phyloP scores from a whole-genome alignment of 2,888 invertebrate species.

The Smittia aterrima region DNA sequence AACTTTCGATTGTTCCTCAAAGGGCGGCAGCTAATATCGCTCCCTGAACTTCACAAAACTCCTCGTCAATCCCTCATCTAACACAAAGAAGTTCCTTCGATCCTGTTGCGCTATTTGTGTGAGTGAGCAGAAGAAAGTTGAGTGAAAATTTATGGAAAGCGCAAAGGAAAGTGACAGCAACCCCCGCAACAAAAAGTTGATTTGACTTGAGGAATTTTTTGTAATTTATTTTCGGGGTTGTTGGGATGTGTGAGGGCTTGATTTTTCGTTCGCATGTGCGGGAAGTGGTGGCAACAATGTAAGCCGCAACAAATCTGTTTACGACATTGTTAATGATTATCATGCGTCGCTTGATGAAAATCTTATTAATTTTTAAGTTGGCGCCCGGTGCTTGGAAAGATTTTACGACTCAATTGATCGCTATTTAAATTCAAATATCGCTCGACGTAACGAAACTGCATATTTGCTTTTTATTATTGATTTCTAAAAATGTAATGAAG shows the following conservation, averaged over 20 bases:
- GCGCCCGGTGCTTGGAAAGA: neutral
- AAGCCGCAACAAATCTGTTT: neutral
- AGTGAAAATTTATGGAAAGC: neutral
- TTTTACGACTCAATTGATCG: neutral
- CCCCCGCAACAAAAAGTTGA: neutral
- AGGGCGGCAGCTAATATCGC: no score
- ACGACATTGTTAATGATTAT: neutral
- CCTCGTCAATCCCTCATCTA: no score
- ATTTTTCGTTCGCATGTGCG: neutral
- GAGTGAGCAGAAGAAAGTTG: neutral
- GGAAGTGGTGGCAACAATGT: neutral
- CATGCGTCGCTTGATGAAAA: neutral
- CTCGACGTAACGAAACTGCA: neutral
- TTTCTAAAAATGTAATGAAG: neutral
- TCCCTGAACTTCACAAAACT: no score
- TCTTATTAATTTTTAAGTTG: neutral
- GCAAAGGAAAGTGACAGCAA: neutral
- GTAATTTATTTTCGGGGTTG: no score
- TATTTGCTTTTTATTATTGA: neutral
- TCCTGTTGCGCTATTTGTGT: neutral
- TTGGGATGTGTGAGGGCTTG: neutral
- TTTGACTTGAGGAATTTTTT: neutral
- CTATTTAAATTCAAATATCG: neutral
- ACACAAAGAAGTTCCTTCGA: neutral
- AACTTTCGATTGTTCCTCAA: no score